Conservation (phyloP, 2,888 invertebrate genomes). For the Parasteatoda lunata region DNA sequence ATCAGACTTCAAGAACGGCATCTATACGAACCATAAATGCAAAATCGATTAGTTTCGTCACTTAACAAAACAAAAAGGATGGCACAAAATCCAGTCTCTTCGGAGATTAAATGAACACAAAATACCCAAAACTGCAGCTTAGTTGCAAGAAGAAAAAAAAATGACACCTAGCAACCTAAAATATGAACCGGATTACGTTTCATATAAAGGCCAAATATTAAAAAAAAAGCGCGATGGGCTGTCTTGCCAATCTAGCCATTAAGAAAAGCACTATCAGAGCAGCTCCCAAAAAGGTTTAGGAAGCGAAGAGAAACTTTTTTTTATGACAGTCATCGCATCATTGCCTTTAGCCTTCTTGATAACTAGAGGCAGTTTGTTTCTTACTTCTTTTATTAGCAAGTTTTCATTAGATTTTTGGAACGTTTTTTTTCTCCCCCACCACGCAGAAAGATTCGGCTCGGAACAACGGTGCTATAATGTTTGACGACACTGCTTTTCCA, state of each 20-base stretch:
- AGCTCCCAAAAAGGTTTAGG: slow-evolving; percentile 32
- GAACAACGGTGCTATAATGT: no score
- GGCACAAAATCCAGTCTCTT: no score
- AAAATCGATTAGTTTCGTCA: no score
- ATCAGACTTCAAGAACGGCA: no score
- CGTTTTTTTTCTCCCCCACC: no score
- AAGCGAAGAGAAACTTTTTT: slow-evolving; percentile 32
- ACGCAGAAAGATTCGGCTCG: no score
- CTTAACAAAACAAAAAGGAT: no score
- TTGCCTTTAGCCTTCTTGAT: slow-evolving; percentile 39
- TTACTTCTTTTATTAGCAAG: neutral
- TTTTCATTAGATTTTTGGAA: neutral
- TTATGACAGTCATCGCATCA: slow-evolving; percentile 61
- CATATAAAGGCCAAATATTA: neutral
- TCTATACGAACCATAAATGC: no score
- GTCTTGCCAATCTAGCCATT: slow-evolving; percentile 46
- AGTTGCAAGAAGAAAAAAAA: neutral
- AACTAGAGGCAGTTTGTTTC: slow-evolving; percentile 38
- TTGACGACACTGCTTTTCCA: no score
- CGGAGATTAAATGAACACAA: neutral
- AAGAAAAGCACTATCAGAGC: slow-evolving; percentile 36
- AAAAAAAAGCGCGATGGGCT: slow-evolving; percentile 26
- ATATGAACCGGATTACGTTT: no score
- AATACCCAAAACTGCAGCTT: neutral
- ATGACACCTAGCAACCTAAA: no score